Percentiles rank a stretch among this genome's conserved stretches.
Conservation (phyloP, 30 jellyfish, hydroid and myxozoan genomes). For the Cassiopea andromeda region DNA sequence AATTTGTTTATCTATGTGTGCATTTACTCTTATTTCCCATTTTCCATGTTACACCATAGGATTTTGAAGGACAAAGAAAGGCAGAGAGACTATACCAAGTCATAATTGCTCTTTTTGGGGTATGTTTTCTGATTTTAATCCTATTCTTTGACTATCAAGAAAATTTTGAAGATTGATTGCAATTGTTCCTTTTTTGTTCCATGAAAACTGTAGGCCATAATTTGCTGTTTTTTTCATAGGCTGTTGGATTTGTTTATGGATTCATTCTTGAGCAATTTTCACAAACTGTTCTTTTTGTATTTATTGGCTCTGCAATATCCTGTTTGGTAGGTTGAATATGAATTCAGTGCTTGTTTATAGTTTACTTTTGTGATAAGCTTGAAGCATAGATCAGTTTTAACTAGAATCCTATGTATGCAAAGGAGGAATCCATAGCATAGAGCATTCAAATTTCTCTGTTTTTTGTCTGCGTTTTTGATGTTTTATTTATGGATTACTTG, state of each 20-base stretch:
- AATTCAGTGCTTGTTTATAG: too few relatives aligned
- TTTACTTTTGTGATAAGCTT: too few relatives aligned
- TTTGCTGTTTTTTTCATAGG: constrained; percentile 35
- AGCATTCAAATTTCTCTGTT: too few relatives aligned
- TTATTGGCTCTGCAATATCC: constrained; percentile 78
- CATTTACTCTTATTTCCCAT: neutral
- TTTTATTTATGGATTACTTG: too few relatives aligned
- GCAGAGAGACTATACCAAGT: constrained; percentile 94
- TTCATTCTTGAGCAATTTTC: constrained; percentile 86
- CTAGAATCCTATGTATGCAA: too few relatives aligned
- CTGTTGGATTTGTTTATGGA: constrained; percentile 93
- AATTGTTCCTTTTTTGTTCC: neutral
- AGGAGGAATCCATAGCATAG: too few relatives aligned
- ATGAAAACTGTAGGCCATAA: neutral
- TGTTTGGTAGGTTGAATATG: constrained; percentile 19
- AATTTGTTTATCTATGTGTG: neutral
- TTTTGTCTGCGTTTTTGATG: too few relatives aligned
- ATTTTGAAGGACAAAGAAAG: constrained; percentile 93
- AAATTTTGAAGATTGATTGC: neutral
- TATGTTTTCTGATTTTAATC: constrained; percentile 17
- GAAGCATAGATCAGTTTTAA: too few relatives aligned
- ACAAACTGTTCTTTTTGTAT: constrained; percentile 79
- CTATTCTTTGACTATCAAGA: neutral
- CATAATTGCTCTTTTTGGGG: constrained; percentile 89
- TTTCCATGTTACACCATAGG: constrained; percentile 52